Percentiles rank a stretch among this genome's conserved stretches.
These are phyloP conservation scores for Caracal caracal DNA, from an alignment of 2,113 vertebrate species.

Conservation along the genomic window DNA sequence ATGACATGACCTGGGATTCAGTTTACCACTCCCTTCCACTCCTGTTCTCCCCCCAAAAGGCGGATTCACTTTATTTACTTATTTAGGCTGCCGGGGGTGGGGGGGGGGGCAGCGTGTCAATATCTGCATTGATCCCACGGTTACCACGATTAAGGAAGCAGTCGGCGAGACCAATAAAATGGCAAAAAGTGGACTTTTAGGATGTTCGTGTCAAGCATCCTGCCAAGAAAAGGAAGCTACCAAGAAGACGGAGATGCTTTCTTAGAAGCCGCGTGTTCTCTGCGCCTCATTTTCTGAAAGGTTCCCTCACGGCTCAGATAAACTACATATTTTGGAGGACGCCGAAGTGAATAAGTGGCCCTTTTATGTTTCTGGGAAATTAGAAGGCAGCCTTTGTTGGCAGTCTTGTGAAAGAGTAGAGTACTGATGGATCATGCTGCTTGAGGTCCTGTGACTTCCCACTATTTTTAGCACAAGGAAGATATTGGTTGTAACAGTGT, in stretches of 20 bases:
- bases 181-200: slow-evolving; percentile 51
- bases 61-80: slow-evolving; percentile 68
- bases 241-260: neutral
- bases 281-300: slow-evolving; percentile 14
- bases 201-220: neutral
- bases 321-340: neutral
- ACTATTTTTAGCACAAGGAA: slow-evolving; percentile 76
- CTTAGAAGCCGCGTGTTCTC: neutral
- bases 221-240: neutral
- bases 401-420: slow-evolving; percentile 53
- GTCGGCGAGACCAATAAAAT: slow-evolving; percentile 61
- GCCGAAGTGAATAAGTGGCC: neutral
- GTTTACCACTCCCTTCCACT: slow-evolving; percentile 73
- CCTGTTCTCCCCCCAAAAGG: slow-evolving; percentile 64
- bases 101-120: slow-evolving; percentile 64
- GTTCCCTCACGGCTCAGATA: slow-evolving; percentile 31
- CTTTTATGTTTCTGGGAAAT: slow-evolving; percentile 60
- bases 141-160: slow-evolving; percentile 75
- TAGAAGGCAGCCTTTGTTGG: slow-evolving; percentile 73
- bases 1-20: slow-evolving; percentile 80
- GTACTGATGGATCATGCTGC: neutral
- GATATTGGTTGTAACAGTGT: slow-evolving; percentile 59
- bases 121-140: slow-evolving; percentile 60
- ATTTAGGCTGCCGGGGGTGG: slow-evolving; percentile 62
- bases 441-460: slow-evolving; percentile 58